phyloP scores from a whole-genome alignment of 53 echinoderm and acorn worm genomes.

The Apostichopus leukothele region DNA sequence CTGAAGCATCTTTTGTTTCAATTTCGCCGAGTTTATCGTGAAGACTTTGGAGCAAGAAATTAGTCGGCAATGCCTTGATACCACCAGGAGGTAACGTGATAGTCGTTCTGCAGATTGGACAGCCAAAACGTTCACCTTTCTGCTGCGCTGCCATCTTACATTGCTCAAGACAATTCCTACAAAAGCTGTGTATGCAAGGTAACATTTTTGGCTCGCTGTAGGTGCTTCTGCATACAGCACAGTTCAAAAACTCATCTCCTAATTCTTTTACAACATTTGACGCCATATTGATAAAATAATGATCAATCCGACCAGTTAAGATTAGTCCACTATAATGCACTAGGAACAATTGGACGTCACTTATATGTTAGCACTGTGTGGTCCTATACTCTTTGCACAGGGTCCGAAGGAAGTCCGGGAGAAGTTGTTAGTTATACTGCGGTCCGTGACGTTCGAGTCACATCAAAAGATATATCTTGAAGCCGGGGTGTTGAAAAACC shows the following conservation, averaged over 20 bases:
- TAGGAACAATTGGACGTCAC: background rate
- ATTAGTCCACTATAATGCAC: background rate
- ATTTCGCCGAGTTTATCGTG: conserved; percentile 41
- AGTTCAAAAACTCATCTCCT: conserved; percentile 35
- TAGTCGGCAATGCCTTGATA: conserved; percentile 18
- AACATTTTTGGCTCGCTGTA: conserved; percentile 67
- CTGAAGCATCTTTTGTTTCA: background rate
- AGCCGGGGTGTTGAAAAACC: too few relatives aligned
- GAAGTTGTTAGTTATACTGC: too few relatives aligned
- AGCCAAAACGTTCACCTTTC: conserved; percentile 25
- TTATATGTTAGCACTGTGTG: too few relatives aligned
- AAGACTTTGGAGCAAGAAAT: conserved; percentile 33
- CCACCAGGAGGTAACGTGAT: conserved; percentile 23
- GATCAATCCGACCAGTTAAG: background rate
- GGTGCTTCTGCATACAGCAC: conserved; percentile 31
- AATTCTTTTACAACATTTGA: conserved; percentile 26
- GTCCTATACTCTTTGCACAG: too few relatives aligned
- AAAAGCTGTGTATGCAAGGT: conserved; percentile 77
- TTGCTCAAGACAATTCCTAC: conserved; percentile 65
- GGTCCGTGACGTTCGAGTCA: too few relatives aligned
- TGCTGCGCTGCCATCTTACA: conserved; percentile 18
- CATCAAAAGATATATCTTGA: too few relatives aligned
- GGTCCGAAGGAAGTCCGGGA: too few relatives aligned
- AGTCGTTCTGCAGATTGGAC: conserved; percentile 24
- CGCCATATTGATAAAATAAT: conserved; percentile 15